phyloP scores from a whole-genome alignment of 2,113 vertebrate genomes.

The Arizona elegans region DNA sequence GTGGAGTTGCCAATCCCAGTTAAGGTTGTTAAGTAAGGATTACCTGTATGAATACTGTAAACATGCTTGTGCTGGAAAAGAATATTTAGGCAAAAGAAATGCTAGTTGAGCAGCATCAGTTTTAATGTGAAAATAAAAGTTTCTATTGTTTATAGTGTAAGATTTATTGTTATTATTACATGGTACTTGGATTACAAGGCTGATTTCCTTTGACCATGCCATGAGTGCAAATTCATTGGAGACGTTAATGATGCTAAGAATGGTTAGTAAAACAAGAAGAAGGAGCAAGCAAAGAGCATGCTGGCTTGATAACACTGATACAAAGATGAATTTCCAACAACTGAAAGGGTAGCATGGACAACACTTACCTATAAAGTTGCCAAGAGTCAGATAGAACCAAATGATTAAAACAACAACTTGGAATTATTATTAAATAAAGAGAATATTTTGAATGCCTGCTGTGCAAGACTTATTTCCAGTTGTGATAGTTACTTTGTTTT shows the following conservation, averaged over 20 bases:
- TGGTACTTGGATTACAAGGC: too few relatives aligned
- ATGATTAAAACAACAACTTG: not conserved
- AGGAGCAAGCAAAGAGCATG: not conserved
- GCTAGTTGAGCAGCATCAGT: not conserved
- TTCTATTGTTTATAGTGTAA: not conserved
- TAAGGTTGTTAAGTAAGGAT: not conserved
- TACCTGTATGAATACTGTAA: not conserved
- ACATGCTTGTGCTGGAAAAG: not conserved
- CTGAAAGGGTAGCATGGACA: not conserved
- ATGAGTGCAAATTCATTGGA: not conserved
- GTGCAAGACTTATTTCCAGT: not conserved
- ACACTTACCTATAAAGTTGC: not conserved
- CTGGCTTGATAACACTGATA: not conserved
- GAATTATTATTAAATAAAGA: not conserved
- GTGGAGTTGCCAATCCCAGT: not conserved
- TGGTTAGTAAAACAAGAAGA: not conserved
- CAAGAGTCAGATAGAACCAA: not conserved
- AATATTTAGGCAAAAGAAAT: not conserved
- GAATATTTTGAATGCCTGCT: not conserved
- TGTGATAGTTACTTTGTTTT: not conserved
- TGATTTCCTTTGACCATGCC: not conserved
- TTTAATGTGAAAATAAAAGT: not conserved
- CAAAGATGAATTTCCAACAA: not conserved
- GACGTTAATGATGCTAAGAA: not conserved
- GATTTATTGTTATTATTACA: not conserved